These are phyloP conservation scores for Leucoptera coffeella DNA, from an alignment of 2,888 invertebrate genomes.

Conservation along the genomic window DNA sequence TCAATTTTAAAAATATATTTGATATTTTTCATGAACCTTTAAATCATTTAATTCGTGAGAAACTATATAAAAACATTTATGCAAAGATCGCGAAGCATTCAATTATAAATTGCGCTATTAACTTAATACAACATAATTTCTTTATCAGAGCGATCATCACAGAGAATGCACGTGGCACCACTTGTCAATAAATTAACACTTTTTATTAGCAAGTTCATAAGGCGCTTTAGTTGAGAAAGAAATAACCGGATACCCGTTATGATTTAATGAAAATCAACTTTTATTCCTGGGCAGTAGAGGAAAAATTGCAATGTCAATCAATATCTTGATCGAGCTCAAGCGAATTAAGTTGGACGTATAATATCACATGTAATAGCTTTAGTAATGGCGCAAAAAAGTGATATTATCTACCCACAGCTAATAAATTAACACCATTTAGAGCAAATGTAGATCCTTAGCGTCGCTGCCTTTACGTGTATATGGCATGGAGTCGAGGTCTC, in stretches of 20 bases:
- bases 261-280: slow-evolving; percentile 11
- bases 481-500: slow-evolving; percentile 19
- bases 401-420: slow-evolving; percentile 54
- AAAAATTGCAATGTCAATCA: slow-evolving; percentile 9
- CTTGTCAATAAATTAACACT: slow-evolving; percentile 49
- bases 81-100: no score
- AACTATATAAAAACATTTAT: no score
- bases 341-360: slow-evolving; percentile 42
- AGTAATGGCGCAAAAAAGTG: slow-evolving; percentile 51
- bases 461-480: slow-evolving; percentile 48
- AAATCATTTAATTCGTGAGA: no score
- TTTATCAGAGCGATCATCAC: slow-evolving; percentile 52
- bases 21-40: no score
- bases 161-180: slow-evolving; percentile 52
- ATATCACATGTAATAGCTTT: slow-evolving; percentile 53
- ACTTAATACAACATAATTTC: slow-evolving; percentile 51
- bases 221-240: slow-evolving; percentile 43
- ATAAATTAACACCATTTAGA: slow-evolving; percentile 55
- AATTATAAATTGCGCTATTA: slow-evolving; percentile 54
- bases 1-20: no score
- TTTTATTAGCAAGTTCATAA: slow-evolving; percentile 49
- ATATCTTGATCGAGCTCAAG: slow-evolving; percentile 19
- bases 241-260: slow-evolving; percentile 16
- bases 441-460: slow-evolving; percentile 51
- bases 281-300: slow-evolving; percentile 12